These are phyloP conservation scores for Horisme vitalbata DNA, from an alignment of 2,888 invertebrate genomes.

Conservation along the genomic window DNA sequence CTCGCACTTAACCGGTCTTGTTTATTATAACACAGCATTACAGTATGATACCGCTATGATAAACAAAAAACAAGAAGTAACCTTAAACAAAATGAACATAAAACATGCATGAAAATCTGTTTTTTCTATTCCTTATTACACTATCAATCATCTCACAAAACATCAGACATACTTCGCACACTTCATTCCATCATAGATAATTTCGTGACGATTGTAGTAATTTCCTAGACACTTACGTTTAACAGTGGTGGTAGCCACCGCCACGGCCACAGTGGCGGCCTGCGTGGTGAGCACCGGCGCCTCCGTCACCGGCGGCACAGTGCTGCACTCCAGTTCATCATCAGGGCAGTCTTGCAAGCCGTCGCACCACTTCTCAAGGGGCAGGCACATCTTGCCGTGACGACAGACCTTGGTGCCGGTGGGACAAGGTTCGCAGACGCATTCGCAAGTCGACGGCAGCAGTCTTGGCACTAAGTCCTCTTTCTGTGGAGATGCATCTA, in stretches of 20 bases:
- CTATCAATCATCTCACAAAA: no score
- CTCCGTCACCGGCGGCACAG: constrained; percentile 33
- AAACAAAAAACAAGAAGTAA: no score
- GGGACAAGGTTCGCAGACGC: constrained; percentile 88
- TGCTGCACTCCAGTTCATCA: constrained; percentile 87
- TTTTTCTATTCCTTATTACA: no score
- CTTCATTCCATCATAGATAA: no score
- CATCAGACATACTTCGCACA: no score
- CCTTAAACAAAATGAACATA: no score
- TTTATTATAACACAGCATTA: no score
- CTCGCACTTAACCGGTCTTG: no score
- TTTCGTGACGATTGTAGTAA: no score
- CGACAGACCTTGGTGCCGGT: constrained; percentile 86
- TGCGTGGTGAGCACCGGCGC: constrained; percentile 44
- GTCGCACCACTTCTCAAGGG: constrained; percentile 89
- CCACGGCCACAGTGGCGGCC: constrained; percentile 43
- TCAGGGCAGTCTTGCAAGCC: constrained; percentile 92
- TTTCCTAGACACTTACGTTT: constrained; percentile 49
- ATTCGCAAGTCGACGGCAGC: constrained; percentile 85
- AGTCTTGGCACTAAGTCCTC: constrained; percentile 79
- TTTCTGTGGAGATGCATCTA: constrained; percentile 14
- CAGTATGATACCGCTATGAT: no score
- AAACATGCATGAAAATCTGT: no score
- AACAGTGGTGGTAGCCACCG: constrained; percentile 29
- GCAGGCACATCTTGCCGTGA: constrained; percentile 88